Conservation (phyloP, 2,888 invertebrate genomes). For the Micoletzkya japonica region DNA sequence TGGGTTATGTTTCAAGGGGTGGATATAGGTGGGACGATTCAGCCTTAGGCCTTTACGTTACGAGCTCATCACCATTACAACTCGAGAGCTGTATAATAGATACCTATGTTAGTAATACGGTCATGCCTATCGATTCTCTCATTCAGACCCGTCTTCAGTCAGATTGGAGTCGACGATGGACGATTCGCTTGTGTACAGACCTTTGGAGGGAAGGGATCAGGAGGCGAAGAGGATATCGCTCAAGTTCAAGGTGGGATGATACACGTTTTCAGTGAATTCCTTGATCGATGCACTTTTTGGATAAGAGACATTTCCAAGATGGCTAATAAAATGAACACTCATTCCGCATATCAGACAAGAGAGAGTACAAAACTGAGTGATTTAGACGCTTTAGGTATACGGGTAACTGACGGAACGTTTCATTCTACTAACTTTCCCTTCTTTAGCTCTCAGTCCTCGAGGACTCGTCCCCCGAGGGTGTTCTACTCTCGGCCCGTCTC, state of each 20-base stretch:
- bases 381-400: too few species aligned
- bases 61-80: neutral
- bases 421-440: too few species aligned
- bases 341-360: neutral
- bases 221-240: neutral
- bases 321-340: neutral
- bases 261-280: too few species aligned
- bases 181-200: conserved; percentile 12
- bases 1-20: conserved; percentile 24
- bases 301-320: too few species aligned
- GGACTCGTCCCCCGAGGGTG: too few species aligned
- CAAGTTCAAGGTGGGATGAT: conserved; percentile 12
- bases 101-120: neutral
- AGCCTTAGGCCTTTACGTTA: neutral
- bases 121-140: too few species aligned
- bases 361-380: too few species aligned
- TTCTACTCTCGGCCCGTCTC: conserved; percentile 9
- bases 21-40: neutral
- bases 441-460: too few species aligned
- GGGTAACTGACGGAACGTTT: too few species aligned
- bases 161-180: conserved; percentile 16
- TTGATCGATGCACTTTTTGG: too few species aligned
- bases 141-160: neutral
- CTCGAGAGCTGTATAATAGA: neutral
- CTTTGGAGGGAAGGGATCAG: conserved; percentile 6